These are phyloP conservation scores for Cactoblastis cactorum DNA, from an alignment of 2,888 invertebrate genomes.

Conservation along the genomic window DNA sequence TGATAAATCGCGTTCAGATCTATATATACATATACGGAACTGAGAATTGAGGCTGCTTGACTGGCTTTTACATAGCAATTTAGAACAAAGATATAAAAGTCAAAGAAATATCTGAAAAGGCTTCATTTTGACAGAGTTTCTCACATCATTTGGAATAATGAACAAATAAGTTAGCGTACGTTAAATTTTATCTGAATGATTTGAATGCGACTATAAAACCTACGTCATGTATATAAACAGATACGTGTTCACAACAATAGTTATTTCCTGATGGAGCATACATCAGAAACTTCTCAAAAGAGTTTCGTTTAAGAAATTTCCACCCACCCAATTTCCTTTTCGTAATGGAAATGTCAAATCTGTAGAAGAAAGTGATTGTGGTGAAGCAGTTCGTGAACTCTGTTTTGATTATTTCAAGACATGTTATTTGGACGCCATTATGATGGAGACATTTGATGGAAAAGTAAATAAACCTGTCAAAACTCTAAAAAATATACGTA, in stretches of 20 bases:
- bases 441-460: not conserved
- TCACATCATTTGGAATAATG: too few relatives aligned
- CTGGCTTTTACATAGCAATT: too few relatives aligned
- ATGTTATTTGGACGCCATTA: not conserved
- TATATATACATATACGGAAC: too few relatives aligned
- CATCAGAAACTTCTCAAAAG: not conserved
- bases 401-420: not conserved
- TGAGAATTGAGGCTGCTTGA: too few relatives aligned
- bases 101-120: too few relatives aligned
- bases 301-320: slow-evolving; percentile 22
- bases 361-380: slow-evolving; percentile 28
- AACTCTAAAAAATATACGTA: not conserved
- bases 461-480: not conserved
- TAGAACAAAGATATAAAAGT: too few relatives aligned
- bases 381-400: slow-evolving; percentile 23
- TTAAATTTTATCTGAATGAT: too few relatives aligned
- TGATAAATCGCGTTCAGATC: too few relatives aligned
- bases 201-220: too few relatives aligned
- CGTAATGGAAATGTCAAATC: slow-evolving; percentile 27
- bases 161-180: too few relatives aligned
- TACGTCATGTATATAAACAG: not conserved
- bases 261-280: not conserved
- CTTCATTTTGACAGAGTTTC: too few relatives aligned
- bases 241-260: slow-evolving; percentile 12
- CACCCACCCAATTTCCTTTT: slow-evolving; percentile 28